Evolutionary conservation across 2,797 vertebrate species (phyloP).

Genomic region (Dipus sagitta): DNA sequence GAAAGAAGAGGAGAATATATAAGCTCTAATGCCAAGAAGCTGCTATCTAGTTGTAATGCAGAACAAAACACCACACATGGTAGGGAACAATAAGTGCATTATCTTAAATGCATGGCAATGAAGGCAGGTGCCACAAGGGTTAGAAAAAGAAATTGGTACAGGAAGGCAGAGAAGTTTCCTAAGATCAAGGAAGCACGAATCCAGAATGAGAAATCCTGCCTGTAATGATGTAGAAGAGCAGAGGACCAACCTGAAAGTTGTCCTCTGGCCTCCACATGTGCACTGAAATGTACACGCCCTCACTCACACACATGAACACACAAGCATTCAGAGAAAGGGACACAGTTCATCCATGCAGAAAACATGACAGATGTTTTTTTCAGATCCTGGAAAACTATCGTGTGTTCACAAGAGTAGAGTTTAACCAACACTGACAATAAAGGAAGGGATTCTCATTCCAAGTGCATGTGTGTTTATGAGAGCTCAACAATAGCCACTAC

Average conservation of each 20-base stretch:
- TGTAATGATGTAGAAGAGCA: too few species aligned
- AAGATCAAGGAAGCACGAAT: not conserved
- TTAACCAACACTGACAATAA: not conserved
- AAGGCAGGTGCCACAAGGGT: not conserved
- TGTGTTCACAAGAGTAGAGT: not conserved
- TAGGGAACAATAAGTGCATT: not conserved
- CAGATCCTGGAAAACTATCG: slow-evolving; percentile 36
- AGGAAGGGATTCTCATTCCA: not conserved
- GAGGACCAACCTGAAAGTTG: too few species aligned
- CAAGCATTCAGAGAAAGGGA: too few species aligned
- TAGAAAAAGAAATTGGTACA: slow-evolving; percentile 21
- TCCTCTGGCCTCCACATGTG: too few species aligned
- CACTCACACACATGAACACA: too few species aligned
- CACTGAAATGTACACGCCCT: too few species aligned
- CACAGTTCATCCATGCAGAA: not conserved
- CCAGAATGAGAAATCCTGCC: too few species aligned
- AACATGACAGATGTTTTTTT: not conserved
- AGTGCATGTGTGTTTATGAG: not conserved
- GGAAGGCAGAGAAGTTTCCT: slow-evolving; percentile 15
- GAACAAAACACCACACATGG: not conserved
- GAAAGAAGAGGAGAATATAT: slow-evolving; percentile 47
- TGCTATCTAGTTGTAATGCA: not conserved
- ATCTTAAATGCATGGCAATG: not conserved
- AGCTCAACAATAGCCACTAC: not conserved
- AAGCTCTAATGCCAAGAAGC: slow-evolving; percentile 20